A percentile compares a stretch with the other conserved stretches of the same genome.
These are phyloP conservation scores for Metridium senile DNA, from an alignment of 92 coral and sea anemone genomes.

Conservation along the genomic window DNA sequence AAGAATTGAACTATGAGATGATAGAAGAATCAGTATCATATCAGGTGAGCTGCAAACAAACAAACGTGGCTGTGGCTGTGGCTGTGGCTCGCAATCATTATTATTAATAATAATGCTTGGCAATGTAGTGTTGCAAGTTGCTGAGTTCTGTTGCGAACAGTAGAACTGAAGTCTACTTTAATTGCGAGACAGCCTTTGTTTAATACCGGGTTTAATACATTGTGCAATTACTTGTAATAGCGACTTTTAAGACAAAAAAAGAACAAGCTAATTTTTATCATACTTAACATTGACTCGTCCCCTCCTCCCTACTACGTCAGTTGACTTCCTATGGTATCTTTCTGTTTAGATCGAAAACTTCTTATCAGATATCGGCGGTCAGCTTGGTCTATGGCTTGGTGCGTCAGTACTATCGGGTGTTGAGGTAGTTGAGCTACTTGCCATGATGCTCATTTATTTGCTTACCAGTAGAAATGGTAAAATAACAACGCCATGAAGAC, in stretches of 20 bases:
- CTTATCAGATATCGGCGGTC: constrained; percentile 26
- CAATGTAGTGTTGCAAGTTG: no score
- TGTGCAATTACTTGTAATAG: no score
- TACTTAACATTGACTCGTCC: no score
- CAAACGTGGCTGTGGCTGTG: no score
- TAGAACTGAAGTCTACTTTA: no score
- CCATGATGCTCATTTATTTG: neutral
- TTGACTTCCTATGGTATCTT: no score
- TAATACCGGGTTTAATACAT: no score
- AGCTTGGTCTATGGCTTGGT: constrained; percentile 27
- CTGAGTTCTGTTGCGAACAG: neutral
- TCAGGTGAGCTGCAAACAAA: constrained; percentile 35
- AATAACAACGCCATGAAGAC: neutral
- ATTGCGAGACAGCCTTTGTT: no score
- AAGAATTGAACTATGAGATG: constrained; percentile 55
- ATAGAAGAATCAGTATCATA: constrained; percentile 50
- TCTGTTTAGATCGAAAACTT: constrained; percentile 13
- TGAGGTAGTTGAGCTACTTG: constrained; percentile 17
- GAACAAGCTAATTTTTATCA: no score
- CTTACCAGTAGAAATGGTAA: neutral
- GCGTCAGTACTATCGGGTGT: constrained; percentile 11
- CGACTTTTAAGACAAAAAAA: no score
- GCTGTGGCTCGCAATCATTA: neutral
- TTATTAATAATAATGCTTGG: no score
- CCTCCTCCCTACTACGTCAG: no score